Evolutionary conservation across 2,888 invertebrate genomes (phyloP).

Genomic region (Plagodis pulveraria): DNA sequence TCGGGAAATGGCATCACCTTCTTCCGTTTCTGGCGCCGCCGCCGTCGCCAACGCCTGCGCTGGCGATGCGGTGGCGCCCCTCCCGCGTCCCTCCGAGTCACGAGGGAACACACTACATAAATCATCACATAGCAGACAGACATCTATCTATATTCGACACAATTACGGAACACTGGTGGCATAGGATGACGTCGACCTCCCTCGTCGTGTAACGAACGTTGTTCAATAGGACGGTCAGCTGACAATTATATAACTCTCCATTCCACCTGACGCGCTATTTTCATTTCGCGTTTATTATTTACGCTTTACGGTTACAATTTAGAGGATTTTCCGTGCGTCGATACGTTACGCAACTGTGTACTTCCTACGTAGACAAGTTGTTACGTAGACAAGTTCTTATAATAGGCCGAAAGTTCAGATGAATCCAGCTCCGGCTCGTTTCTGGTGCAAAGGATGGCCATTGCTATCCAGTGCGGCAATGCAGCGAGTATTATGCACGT

Average conservation of each 20-base stretch:
- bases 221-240: constrained; percentile 42
- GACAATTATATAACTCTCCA: constrained; percentile 35
- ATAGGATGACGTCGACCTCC: constrained; percentile 55
- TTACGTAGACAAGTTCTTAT: no score
- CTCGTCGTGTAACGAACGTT: constrained; percentile 47
- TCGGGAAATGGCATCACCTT: constrained; percentile 40
- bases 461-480: no score
- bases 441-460: no score
- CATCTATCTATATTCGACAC: constrained; percentile 52
- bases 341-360: neutral
- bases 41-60: constrained; percentile 42
- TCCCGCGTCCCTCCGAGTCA: constrained; percentile 35
- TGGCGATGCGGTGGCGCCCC: constrained; percentile 11
- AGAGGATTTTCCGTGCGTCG: constrained; percentile 2
- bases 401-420: no score
- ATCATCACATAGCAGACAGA: constrained; percentile 33
- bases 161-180: constrained; percentile 44
- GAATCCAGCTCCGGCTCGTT: no score
- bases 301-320: constrained; percentile 15
- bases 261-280: constrained; percentile 36
- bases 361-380: no score
- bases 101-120: constrained; percentile 32
- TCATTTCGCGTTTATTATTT: constrained; percentile 17
- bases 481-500: no score
- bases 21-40: constrained; percentile 53